Conservation (phyloP, 1,140 invertebrate species). For the Zaprionus capensis region DNA sequence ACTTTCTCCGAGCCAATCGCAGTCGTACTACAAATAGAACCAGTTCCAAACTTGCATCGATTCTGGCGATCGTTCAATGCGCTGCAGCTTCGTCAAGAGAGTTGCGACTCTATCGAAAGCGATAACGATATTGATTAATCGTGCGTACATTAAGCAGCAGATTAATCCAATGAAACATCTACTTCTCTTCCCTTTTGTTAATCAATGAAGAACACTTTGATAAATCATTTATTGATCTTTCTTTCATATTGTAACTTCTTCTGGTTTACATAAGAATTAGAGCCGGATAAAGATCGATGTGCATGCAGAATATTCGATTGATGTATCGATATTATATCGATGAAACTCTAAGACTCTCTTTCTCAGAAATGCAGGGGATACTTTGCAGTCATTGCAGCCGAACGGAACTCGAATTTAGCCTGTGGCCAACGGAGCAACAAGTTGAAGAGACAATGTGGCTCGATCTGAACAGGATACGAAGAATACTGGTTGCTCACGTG, state of each 20-base stretch:
- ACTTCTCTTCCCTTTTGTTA: background rate
- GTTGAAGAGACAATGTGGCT: background rate
- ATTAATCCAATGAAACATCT: background rate
- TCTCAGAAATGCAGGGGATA: background rate
- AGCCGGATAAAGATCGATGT: too few relatives aligned
- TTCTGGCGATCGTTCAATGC: constrained; percentile 14
- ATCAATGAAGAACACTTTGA: too few relatives aligned
- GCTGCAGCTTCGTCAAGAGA: constrained; percentile 9
- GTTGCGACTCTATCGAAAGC: constrained; percentile 21
- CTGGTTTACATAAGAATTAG: too few relatives aligned
- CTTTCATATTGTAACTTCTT: too few relatives aligned
- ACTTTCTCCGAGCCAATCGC: constrained; percentile 8
- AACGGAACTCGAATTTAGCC: background rate
- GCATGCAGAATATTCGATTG: too few relatives aligned
- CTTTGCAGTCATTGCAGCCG: background rate
- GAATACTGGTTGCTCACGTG: background rate
- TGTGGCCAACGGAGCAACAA: background rate
- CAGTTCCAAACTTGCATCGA: constrained; percentile 26
- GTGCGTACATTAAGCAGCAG: background rate
- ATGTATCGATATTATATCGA: too few relatives aligned
- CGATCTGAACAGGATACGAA: constrained; percentile 10
- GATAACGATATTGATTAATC: background rate
- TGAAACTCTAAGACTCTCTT: too few relatives aligned
- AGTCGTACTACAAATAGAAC: constrained; percentile 19
- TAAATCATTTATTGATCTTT: too few relatives aligned